phyloP scores from a whole-genome alignment of 2,888 invertebrate species.

The Drosophila prolongata region DNA sequence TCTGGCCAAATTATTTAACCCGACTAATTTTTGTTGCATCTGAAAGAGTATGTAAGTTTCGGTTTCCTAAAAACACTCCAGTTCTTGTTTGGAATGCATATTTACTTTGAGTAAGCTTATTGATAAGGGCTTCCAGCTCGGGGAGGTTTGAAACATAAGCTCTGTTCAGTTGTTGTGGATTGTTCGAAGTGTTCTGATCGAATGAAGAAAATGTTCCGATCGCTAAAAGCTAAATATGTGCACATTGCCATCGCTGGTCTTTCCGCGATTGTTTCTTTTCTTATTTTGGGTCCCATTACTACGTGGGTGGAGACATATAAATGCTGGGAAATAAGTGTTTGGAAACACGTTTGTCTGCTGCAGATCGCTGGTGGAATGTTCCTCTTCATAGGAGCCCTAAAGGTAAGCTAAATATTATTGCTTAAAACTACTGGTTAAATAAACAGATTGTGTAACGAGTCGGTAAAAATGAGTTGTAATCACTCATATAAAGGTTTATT shows the following conservation, averaged over 20 bases:
- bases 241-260: slow-evolving; percentile 39
- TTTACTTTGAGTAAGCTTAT: not conserved
- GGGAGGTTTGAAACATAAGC: not conserved
- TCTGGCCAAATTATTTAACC: too few relatives aligned
- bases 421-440: too few relatives aligned
- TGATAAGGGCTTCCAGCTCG: slow-evolving; percentile 1
- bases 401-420: slow-evolving; percentile 19
- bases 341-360: slow-evolving; percentile 51
- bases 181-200: slow-evolving; percentile 2
- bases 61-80: not conserved
- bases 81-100: not conserved
- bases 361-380: slow-evolving; percentile 42
- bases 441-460: too few relatives aligned
- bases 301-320: not conserved
- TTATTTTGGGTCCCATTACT: not conserved
- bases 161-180: slow-evolving; percentile 24
- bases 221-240: slow-evolving; percentile 1
- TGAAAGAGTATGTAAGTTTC: not conserved
- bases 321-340: slow-evolving; percentile 20
- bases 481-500: too few relatives aligned
- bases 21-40: too few relatives aligned
- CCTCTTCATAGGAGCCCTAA: slow-evolving; percentile 27
- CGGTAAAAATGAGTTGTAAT: too few relatives aligned
- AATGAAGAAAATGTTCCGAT: not conserved
- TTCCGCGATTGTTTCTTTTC: slow-evolving; percentile 22